phyloP scores from a whole-genome alignment of 35 echinoderm and acorn worm species.

The Ophioderma brevispina region DNA sequence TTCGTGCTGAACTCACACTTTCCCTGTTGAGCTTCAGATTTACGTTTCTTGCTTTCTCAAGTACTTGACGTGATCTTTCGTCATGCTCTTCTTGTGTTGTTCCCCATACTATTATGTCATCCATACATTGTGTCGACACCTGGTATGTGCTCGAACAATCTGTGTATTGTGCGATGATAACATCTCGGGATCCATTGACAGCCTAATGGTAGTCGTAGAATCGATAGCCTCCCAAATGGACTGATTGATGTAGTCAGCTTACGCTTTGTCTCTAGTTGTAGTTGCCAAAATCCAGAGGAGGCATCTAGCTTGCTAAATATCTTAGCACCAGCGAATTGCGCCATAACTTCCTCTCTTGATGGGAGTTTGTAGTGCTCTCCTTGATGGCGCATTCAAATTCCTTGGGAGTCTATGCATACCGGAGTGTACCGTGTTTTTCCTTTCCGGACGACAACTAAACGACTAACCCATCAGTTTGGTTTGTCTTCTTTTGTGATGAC shows the following conservation, averaged over 20 bases:
- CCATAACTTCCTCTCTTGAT: constrained; percentile 45
- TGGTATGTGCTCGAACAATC: constrained; percentile 18
- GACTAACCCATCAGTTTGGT: constrained; percentile 76
- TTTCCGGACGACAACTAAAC: neutral
- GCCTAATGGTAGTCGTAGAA: too few species aligned
- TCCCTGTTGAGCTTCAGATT: constrained; percentile 25
- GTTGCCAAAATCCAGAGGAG: constrained; percentile 63
- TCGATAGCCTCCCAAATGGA: too few species aligned
- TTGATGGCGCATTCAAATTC: constrained; percentile 51
- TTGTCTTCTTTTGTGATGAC: constrained; percentile 43
- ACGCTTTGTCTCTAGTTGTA: constrained; percentile 20
- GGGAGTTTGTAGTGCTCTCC: constrained; percentile 51
- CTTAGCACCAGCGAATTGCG: constrained; percentile 42
- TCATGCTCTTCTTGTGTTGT: constrained; percentile 6
- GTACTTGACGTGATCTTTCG: neutral
- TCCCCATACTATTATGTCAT: constrained; percentile 67
- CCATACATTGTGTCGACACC: constrained; percentile 49
- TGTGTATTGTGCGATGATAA: constrained; percentile 29
- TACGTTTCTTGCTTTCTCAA: neutral
- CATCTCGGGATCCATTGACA: constrained; percentile 47
- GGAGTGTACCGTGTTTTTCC: constrained; percentile 27
- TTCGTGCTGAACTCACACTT: neutral
- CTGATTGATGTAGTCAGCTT: too few species aligned
- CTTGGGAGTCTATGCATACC: constrained; percentile 55
- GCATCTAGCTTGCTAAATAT: constrained; percentile 66